These are phyloP conservation scores for Microctonus hyperodae DNA, from an alignment of 2,888 invertebrate genomes.

Conservation along the genomic window DNA sequence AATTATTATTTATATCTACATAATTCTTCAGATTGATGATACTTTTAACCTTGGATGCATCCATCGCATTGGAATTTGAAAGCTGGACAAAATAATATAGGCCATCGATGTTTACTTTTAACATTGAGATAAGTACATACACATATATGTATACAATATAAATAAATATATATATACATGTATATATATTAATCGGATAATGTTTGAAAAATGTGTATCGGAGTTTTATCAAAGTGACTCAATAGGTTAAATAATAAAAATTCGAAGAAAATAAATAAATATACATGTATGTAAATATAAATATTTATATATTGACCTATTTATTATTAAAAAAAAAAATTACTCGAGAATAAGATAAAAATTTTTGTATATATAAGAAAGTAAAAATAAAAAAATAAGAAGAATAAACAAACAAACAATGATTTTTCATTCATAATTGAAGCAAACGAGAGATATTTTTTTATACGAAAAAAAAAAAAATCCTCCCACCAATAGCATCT, in stretches of 20 bases:
- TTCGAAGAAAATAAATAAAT: too few species aligned
- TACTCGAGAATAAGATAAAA: too few species aligned
- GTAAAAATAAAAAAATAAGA: background rate
- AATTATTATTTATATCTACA: background rate
- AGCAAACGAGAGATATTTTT: background rate
- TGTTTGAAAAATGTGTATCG: too few species aligned
- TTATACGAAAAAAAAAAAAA: background rate
- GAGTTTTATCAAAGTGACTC: too few species aligned
- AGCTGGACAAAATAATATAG: slow-evolving; percentile 29
- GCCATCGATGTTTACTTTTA: slow-evolving; percentile 33
- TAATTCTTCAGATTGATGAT: slow-evolving; percentile 2
- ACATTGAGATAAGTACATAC: background rate
- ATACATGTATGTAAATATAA: too few species aligned
- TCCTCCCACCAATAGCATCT: background rate
- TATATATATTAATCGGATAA: too few species aligned
- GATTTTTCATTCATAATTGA: background rate
- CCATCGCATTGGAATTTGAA: slow-evolving; percentile 25
- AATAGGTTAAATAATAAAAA: too few species aligned
- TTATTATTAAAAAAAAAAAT: too few species aligned
- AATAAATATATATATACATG: too few species aligned
- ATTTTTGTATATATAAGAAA: too few species aligned
- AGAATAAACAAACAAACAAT: background rate
- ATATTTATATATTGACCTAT: too few species aligned
- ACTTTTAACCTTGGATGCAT: background rate
- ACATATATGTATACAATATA: background rate